Base-by-base conservation (phyloP, 2,797 vertebrate genomes). In the Lepilemur ruficaudatus region DNA sequence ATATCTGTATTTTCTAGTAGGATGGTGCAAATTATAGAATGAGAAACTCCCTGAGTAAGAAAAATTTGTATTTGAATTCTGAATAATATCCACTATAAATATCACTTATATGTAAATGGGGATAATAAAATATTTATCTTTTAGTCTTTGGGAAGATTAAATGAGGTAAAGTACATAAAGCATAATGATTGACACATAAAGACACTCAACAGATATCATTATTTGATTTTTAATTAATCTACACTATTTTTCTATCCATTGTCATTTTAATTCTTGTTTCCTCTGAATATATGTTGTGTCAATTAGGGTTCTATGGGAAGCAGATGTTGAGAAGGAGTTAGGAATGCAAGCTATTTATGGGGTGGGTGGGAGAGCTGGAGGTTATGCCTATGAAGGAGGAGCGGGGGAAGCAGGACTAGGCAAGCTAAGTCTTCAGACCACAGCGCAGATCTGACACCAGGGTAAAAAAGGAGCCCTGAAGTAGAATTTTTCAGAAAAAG, bases 361-460 rank as follows among this genome's bases (percentile, higher is more conserved):
- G 12, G 22, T 23, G 28, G 14, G 23, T 50, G 14, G 22, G 46
- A 25, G n/a, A 69, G 15, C 22, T 30, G 17, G 4, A 25, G 22
- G 32, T 55, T 55, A 55, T 15, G 12, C 10, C 48, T 20, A 2
- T 23, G 43, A 30, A 20, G 55, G 10, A 17, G 1, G 17, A n/a
- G 23, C 1, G 1, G 18, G 18, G 75, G n/a, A 78, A 15, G 22
- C 7, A 2, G 1, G 5, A 5, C 14, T 55, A 22, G 22, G 13
- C 22, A 55, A 78, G 22, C 20, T 14, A 25, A 55, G 50, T 25
- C n/a, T 38, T 55, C 50, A 55, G n/a, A 35, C n/a, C 32, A 78
- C 12, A 55, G 2, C 25, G 20, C 32, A 35, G 18, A 55, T 8
- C 10, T n/a, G 12, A 78, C 50, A 35, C 2, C 75, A 38, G 75